Evolutionary conservation across 2,797 vertebrate genomes (phyloP), one percentile per base, ranked within the genome.

Genomic region (Muscicapa striata): DNA sequence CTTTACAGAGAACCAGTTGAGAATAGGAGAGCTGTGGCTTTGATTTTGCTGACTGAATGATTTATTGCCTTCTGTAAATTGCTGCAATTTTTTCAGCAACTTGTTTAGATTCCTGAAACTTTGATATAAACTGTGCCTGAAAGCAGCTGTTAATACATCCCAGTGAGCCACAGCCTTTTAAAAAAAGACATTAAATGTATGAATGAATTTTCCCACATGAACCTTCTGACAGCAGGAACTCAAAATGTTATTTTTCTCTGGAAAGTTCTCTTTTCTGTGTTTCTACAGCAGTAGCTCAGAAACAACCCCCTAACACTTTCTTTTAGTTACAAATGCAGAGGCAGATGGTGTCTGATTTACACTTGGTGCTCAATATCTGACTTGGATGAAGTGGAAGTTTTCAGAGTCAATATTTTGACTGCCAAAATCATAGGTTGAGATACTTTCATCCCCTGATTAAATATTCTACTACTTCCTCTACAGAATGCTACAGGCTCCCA

Each of bases 71-170:
- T 91, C 62, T 32, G 19, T 46, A 92, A 81, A 92, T 77, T 63
- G 67, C 57, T 59, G 70, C 29, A 76, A n/a, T 89, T 79, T 90
- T 90, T 91, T 66, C 49, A 89, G 58, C 55, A 76, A 62, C 54
- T 81, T 95, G 38, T 79, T 93, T 45, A 52, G 46, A 93, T 91
- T 91, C 66, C 88, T 81, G 54, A 91, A 86, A 61, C 54, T 67
- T 52, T 0, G 1, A 74, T 40, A 70, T 26, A 54, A 91, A 61
- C 41, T 81, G 40, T 78, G 40, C 66, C 49, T 62, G 66, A 72
- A 91, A 91, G 51, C 45, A 77, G 74, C 32, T 67, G 57, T 61
- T 87, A 74, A 48, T 51, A 22, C 17, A 64, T 24, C 36, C 41
- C 62, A 90, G 40, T 34, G 55, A 84, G 27, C 21, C 73, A 75